phyloP scores from a whole-genome alignment of 2,797 vertebrate genomes.

The Halcyon chelicuti region DNA sequence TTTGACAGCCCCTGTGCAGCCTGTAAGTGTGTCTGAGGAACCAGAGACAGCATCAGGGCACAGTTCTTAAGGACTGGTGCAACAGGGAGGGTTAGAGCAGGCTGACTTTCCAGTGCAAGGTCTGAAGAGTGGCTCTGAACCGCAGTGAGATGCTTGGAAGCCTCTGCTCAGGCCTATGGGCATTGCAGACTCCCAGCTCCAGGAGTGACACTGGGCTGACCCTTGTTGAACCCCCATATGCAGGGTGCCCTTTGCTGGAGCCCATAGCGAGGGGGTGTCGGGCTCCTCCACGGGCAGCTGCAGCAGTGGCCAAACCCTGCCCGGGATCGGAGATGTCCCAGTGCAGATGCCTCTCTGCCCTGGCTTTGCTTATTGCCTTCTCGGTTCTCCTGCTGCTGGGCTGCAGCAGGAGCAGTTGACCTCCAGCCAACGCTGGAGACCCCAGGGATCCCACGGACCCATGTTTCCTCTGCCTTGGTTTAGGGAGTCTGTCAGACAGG shows the following conservation, averaged over 20 bases:
- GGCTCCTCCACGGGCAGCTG: background rate
- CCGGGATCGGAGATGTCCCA: accelerated
- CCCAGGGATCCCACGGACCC: accelerated
- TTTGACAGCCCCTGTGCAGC: background rate
- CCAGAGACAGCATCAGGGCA: background rate
- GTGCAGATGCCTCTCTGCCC: background rate
- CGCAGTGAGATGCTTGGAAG: background rate
- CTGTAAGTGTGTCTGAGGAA: background rate
- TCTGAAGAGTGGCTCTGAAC: background rate
- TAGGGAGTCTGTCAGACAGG: background rate
- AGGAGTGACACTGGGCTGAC: background rate
- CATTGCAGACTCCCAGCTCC: accelerated
- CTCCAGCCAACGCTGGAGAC: background rate
- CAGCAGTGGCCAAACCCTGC: accelerated
- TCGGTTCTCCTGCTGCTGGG: background rate
- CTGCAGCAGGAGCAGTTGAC: background rate
- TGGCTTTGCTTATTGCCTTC: background rate
- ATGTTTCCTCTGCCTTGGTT: background rate
- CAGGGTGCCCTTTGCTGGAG: background rate
- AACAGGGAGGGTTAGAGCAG: background rate
- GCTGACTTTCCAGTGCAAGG: background rate
- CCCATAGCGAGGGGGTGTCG: accelerated
- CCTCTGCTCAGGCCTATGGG: background rate
- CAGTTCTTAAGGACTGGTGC: background rate
- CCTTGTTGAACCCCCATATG: accelerated